Evolutionary conservation across 2,797 vertebrate genomes (phyloP), one percentile per base, ranked within the genome.

Genomic region (Luscinia luscinia): DNA sequence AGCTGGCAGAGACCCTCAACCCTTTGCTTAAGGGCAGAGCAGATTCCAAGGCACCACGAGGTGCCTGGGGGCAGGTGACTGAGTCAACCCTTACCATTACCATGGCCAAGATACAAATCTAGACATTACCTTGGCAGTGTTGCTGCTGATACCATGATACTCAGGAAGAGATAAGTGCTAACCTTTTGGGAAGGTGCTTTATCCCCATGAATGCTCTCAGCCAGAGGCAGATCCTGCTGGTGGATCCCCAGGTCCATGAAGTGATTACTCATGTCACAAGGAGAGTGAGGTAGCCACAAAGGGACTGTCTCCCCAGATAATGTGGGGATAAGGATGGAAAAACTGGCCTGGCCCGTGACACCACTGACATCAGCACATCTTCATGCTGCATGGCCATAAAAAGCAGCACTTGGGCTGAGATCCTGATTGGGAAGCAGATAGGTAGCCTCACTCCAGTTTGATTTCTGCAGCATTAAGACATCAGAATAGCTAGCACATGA

Each of bases 391-490:
- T 94, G 91, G 94, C 95, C 94, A 95, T 96, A 96, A 96, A 96
- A 96, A 96, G 96, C 93, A 96, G 93, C 90, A 36, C 90, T 95
- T 80, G 94, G 92, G 93, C 91, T 84, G 48, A 8, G 86, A 79
- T 95, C 80, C 91, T 86, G 94, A 95, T 94, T 73, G 94, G 91
- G 93, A 96, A 69, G 91, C 90, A 91, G 94, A 95, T 96, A 95
- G 95, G 94, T 97, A 94, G 89, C 91, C 87, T 84, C 22, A 2
- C 94, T 96, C 87, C 87, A 90, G 23, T 94, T 96, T 93, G 95
- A 96, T 96, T 96, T 95, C 94, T 95, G 84, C 91, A 91, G 95
- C 94, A 92, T 96, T 93, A 95, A 96, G 92, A 73, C 96, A 95
- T 91, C 73, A 86, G 94, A 96, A 96, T 96, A 96, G 89, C 78